Evolutionary conservation across 2,113 vertebrate genomes (phyloP), one percentile per base, ranked within the genome.

Genomic region (Uria lomvia): DNA sequence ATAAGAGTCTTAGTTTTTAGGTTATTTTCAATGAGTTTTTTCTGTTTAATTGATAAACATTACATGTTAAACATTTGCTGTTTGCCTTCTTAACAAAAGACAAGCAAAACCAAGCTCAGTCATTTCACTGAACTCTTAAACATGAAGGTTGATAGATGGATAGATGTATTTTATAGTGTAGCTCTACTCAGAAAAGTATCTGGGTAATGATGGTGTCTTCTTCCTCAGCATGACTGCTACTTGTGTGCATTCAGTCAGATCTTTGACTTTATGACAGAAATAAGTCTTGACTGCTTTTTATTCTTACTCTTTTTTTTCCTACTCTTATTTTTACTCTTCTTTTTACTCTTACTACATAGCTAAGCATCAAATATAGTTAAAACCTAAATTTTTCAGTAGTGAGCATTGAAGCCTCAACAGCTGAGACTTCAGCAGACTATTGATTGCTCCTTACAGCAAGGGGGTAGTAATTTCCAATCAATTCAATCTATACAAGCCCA

Each of bases 271-370:
- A 87, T 85, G 89, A 79, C 62, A 91, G 87, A 92, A 91, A 66
- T 91, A 92, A 77, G 65, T 92, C 79, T 78, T 91, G 86, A 94
- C 79, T 87, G 66, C 68, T 76, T 97, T 92, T 92, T 92, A 84
- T 40, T 95, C 82, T 91, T 92, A 49, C 21, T 49, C 47, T 47
- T 47, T 45, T 21, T 45, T 47, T 49, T 22, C 22, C 22, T 11
- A 10, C 20, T 47, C 47, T 47, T 47, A 22, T 11, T 96, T 92
- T 92, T 92, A 80, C 40, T 96, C 82, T 68, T 77, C 32, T 91
- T 94, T 49, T 49, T 49, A 22, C 47, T 22, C 47, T 49, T 49
- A 49, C 66, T 87, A 79, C 86, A 66, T 58, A 90, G 66, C 76
- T 82, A 92, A 94, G 65, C 47, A 87, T 72, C 91, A 81, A 78